Evolutionary conservation across 1,140 invertebrate genomes (phyloP), one percentile per base, ranked within the genome.

Genomic region (Drosophila nigrodunni): DNA sequence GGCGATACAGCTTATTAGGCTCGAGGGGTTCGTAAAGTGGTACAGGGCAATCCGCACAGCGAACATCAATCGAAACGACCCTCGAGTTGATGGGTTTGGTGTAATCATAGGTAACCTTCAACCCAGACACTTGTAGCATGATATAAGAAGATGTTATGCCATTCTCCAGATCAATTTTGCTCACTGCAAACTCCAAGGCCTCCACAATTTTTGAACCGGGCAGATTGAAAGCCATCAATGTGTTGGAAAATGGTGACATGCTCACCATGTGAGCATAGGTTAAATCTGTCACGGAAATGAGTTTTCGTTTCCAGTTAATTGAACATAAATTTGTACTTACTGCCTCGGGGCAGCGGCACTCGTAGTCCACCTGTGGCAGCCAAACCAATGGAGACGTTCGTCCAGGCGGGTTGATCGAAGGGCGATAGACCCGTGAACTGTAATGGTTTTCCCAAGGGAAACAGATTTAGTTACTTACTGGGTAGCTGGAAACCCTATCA

Each of bases 211-310:
- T 93, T 37, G 93, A 82, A 0, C 96, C 96, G 4, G 92, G 93
- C 37, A 97, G 74, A 67, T 95, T 94, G 43, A 95, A 94, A 1
- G 95, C 93, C 67, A 96, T 95, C 35, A 96, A 93, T 9, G 93
- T 94, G 86, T 96, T 96, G 77, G 95, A 94, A 71, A 97, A 97
- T 1, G 96, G 96, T 15, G 94, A 92, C 10, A 95, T 94, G 66
- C 94, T 94, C 2, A 96, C 81, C 1, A 97, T 79, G 64, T 95
- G 95, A 44, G 94, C 95, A 30, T 94, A 95, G 8, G 95, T 96
- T 7, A 97, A 94, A 57, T 94, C 94, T 92, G 92, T 3, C 91
- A 91, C 54, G 11, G 43, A 46, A 30, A 30, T 30, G 7, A n/a
- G 2, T 49, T 10, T 44, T 21, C 7, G n/a, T 35, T 21, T 41